Conservation (phyloP, 2,888 invertebrate species). For the Adineta ricciae region DNA sequence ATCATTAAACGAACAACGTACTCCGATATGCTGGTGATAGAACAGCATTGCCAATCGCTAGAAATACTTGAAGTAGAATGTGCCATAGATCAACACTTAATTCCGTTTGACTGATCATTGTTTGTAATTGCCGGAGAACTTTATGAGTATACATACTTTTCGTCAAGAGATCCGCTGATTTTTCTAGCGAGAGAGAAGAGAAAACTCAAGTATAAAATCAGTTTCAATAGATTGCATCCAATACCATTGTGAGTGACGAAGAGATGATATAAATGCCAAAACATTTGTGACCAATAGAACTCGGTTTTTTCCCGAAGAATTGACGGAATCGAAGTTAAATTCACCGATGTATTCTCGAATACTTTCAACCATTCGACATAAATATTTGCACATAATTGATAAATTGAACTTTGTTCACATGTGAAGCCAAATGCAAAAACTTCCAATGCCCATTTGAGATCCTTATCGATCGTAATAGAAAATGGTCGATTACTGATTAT, state of each 20-base stretch:
- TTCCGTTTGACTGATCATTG: not conserved
- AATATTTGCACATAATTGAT: constrained; percentile 18
- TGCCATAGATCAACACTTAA: constrained; percentile 79
- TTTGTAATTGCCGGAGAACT: constrained; percentile 43
- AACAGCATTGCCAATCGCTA: constrained; percentile 79
- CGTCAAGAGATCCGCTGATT: not conserved
- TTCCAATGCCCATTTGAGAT: constrained; percentile 12
- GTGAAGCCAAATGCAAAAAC: constrained; percentile 5
- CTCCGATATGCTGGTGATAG: constrained; percentile 67
- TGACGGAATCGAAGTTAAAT: not conserved
- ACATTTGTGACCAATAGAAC: constrained; percentile 58
- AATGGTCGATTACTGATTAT: not conserved
- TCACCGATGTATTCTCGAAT: not conserved
- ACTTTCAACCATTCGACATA: constrained; percentile 5
- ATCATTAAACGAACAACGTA: not conserved
- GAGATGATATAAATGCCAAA: constrained; percentile 80
- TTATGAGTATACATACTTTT: constrained; percentile 37
- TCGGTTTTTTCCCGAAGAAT: constrained; percentile 5
- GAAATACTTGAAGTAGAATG: constrained; percentile 69
- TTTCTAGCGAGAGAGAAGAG: not conserved
- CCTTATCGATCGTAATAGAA: not conserved
- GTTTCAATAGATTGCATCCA: not conserved
- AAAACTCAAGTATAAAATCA: not conserved
- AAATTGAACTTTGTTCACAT: not conserved
- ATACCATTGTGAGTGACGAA: constrained; percentile 84